Base-by-base conservation (phyloP, 2,113 vertebrate species). In the Condylura cristata region DNA sequence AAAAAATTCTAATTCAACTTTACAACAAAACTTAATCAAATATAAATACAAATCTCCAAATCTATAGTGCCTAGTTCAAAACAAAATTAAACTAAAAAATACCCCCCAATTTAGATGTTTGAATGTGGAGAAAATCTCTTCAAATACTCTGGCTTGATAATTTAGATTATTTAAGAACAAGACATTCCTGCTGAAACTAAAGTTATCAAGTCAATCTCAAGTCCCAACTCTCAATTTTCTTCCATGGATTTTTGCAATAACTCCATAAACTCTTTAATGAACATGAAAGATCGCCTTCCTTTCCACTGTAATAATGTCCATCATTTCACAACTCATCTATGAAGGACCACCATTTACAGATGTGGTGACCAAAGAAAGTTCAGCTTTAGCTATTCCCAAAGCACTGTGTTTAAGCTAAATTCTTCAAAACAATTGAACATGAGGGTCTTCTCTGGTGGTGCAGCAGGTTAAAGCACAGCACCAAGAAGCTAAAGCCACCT, bases 141-240 rank as follows among this genome's bases (percentile, higher is more conserved):
- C 22, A 81, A 2, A 56, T 39, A 61, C 8, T 18, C 28, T 46
- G 11, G 5, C 34, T 71, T 81, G 44, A 86, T 9, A 89, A 46
- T 24, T 85, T 82, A 41, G 26, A 89, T 85, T 92, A 56, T 34
- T 91, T 79, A 88, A 91, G 68, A 14, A 44, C 37, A 79, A 84
- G n/a, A 68, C 75, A 6, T 70, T 70, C 68, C 34, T 51, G 32
- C 41, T 81, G 56, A 78, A 89, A 81, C n/a, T 89, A 26, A 61
- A 61, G 12, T 10, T 75, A 30, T 76, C 72, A 91, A 46, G 61
- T 65, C 6, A 74, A 86, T 46, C 56, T 81, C 72, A 82, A 81
- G 32, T 34, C 18, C 53, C 1, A 82, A 9, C 2, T 68, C 34
- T 71, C 70, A 30, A 60, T 85, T 91, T 85, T 76, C 32, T 75